These are phyloP conservation scores for Leucoma salicis DNA, from an alignment of 2,888 invertebrate genomes.

Conservation along the genomic window DNA sequence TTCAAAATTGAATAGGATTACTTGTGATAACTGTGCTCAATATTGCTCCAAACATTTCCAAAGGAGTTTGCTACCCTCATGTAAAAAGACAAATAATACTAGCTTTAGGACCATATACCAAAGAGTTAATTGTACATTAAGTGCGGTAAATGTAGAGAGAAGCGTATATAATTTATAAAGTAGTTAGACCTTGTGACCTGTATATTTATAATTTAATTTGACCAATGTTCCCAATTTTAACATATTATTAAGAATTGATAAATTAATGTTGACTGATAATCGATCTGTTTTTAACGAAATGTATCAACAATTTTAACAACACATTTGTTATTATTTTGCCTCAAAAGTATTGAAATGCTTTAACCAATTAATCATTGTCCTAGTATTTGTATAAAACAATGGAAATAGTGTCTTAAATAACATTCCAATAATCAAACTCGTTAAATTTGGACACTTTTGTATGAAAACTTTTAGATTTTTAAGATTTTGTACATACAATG, in stretches of 20 bases:
- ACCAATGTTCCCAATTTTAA: conserved; percentile 59
- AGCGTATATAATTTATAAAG: conserved; percentile 72
- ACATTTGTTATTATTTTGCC: conserved; percentile 38
- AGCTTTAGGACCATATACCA: conserved; percentile 79
- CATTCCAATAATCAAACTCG: conserved; percentile 78
- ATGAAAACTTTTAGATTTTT: conserved; percentile 74
- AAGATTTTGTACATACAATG: conserved; percentile 82
- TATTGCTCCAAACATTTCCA: conserved; percentile 39
- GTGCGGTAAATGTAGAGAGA: conserved; percentile 59
- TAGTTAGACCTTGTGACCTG: conserved; percentile 70
- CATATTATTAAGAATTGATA: conserved; percentile 29
- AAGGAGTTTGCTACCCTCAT: conserved; percentile 59
- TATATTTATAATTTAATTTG: conserved; percentile 58
- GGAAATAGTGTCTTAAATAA: conserved; percentile 77
- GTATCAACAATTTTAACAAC: conserved; percentile 25
- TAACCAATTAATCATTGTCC: conserved; percentile 58
- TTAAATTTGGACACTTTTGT: conserved; percentile 81
- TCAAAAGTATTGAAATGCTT: conserved; percentile 52
- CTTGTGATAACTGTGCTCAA: conserved; percentile 36
- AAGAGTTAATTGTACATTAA: conserved; percentile 79
- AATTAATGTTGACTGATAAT: conserved; percentile 29
- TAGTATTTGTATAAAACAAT: conserved; percentile 68
- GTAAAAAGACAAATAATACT: conserved; percentile 70
- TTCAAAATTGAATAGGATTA: conserved; percentile 27
- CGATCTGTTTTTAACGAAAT: conserved; percentile 25